Conservation (phyloP, 2,113 vertebrate species). For the Rostratula benghalensis region DNA sequence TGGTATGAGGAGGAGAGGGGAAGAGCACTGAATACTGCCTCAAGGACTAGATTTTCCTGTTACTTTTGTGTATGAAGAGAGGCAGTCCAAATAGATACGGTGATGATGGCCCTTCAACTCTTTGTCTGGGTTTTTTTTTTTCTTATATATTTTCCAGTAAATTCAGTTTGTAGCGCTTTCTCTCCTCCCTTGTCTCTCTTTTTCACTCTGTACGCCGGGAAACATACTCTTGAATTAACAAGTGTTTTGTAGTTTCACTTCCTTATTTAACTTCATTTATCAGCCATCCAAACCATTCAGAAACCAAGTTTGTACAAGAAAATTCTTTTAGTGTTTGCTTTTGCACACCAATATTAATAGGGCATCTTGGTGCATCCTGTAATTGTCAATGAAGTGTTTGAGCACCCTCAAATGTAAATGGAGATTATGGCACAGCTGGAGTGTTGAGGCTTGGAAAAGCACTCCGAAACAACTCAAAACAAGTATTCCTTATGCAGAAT, state of each 20-base stretch:
- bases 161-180: background rate
- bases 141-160: background rate
- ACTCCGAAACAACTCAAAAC: background rate
- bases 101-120: background rate
- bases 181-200: background rate
- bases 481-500: background rate
- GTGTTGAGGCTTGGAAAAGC: background rate
- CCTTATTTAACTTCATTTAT: background rate
- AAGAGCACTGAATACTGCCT: background rate
- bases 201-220: background rate
- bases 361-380: background rate
- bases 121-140: background rate
- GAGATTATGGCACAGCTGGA: background rate
- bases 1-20: background rate
- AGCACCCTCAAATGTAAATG: background rate
- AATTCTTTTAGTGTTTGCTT: background rate
- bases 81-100: background rate
- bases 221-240: background rate
- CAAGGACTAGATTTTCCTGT: background rate
- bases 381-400: background rate
- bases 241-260: background rate
- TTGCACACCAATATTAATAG: background rate
- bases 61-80: background rate
- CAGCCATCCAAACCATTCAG: background rate
- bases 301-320: background rate